Base-by-base conservation (phyloP, 2,797 vertebrate species). In the Lophura swinhoii region DNA sequence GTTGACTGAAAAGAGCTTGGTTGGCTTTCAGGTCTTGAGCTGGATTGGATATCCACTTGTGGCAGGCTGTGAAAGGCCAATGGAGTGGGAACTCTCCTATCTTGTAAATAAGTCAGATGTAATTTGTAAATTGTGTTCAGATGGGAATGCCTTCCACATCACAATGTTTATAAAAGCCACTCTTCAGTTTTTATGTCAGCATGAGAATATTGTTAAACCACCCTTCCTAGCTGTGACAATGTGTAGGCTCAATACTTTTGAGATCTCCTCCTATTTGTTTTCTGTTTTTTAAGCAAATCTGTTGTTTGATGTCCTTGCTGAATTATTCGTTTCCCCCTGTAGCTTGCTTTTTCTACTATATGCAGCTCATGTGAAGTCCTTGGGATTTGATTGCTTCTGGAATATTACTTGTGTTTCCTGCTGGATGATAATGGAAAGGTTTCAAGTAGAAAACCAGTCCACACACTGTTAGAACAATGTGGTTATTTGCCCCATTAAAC, bases 91-190 rank as follows among this genome's bases (percentile, higher is more conserved):
- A 21, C 18, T 70, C 33, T 55, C 11, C 43, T 35, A 51, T 51
- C 73, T 59, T 75, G 46, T 58, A 35, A 68, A n/a, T 26, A 83
- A 71, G 2, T 68, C 31, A 4, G 16, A 15, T 59, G 80, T 55
- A 53, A 70, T 9, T 78, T 0, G 0, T 53, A 53, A 73, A 9
- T 78, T 0, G 0, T 44, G 24, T 69, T 81, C n/a, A 72, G 21
- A 69, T 0, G 0, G 39, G n/a, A 72, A 51, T 39, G n/a, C 6
- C 14, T 72, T 16, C 23, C n/a, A 24, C 2, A 1, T 31, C 23
- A 66, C 20, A 23, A 66, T n/a, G 43, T 51, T 67, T 55, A 59
- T 4, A 51, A 14, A 48, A 58, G 24, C 35, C 12, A 1, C 20
- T 33, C 29, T 89, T 88, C 39, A 37, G 10, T 79, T 88, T 91